These are phyloP conservation scores for Chloroceryle inda DNA, from an alignment of 2,797 vertebrate species.

Conservation along the genomic window DNA sequence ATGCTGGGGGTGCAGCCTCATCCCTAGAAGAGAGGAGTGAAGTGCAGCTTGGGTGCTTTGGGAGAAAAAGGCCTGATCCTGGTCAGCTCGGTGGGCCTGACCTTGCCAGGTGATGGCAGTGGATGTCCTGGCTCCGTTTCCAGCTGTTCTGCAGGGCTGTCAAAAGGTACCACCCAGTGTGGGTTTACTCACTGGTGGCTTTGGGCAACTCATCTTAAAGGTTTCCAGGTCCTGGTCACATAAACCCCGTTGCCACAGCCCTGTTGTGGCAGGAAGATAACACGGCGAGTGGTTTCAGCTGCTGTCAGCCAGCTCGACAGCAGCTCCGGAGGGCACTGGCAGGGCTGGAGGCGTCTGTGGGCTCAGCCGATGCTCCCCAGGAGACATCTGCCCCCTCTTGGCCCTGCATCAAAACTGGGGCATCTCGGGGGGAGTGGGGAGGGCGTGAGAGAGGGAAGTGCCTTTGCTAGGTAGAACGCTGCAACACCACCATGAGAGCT, in stretches of 20 bases:
- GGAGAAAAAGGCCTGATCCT: not conserved
- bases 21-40: not conserved
- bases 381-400: not conserved
- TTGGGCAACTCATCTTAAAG: not conserved
- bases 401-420: not conserved
- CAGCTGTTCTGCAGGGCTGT: not conserved
- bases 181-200: not conserved
- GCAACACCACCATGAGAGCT: not conserved
- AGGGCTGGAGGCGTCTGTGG: not conserved
- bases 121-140: not conserved
- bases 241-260: not conserved
- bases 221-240: not conserved
- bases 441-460: not conserved
- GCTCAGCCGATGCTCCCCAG: not conserved
- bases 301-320: fast-evolving
- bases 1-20: not conserved
- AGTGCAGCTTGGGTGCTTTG: not conserved
- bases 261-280: not conserved
- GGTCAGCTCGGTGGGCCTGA: not conserved
- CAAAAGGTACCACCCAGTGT: not conserved
- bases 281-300: not conserved
- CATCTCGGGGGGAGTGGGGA: not conserved
- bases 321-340: not conserved
- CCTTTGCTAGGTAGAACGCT: not conserved
- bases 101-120: not conserved